phyloP scores from a whole-genome alignment of 2,113 vertebrate genomes.

The Fulica atra region DNA sequence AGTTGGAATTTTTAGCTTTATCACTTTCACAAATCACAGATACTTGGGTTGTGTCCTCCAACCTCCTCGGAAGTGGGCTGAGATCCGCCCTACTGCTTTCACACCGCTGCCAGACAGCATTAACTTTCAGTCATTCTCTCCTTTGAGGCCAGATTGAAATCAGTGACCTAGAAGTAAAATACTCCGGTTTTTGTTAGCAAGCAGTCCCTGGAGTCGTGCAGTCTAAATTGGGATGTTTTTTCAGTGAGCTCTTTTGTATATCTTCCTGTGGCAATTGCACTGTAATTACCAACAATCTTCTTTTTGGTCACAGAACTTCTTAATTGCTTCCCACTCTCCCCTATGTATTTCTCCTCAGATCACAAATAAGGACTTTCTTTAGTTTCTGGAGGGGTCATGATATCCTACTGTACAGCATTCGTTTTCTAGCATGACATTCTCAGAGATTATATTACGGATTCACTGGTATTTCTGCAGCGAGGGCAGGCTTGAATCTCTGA shows the following conservation, averaged over 20 bases:
- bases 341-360: background rate
- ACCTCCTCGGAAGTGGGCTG: background rate
- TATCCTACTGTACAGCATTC: background rate
- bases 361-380: background rate
- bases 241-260: background rate
- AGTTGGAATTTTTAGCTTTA: constrained; percentile 19
- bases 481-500: background rate
- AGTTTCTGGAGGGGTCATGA: background rate
- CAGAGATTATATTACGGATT: background rate
- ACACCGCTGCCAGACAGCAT: constrained; percentile 24
- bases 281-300: constrained; percentile 2
- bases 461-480: background rate
- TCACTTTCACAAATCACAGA: background rate
- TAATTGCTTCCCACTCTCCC: constrained; percentile 1
- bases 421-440: background rate
- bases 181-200: constrained; percentile 37
- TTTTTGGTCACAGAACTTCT: background rate
- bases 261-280: background rate
- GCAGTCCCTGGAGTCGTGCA: constrained; percentile 14
- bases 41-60: background rate
- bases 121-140: constrained; percentile 33
- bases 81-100: constrained; percentile 38
- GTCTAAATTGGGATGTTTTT: constrained; percentile 38
- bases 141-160: constrained; percentile 32
- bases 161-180: constrained; percentile 54